phyloP scores from a whole-genome alignment of 1,140 invertebrate genomes.

The Nixonia krombeini region DNA sequence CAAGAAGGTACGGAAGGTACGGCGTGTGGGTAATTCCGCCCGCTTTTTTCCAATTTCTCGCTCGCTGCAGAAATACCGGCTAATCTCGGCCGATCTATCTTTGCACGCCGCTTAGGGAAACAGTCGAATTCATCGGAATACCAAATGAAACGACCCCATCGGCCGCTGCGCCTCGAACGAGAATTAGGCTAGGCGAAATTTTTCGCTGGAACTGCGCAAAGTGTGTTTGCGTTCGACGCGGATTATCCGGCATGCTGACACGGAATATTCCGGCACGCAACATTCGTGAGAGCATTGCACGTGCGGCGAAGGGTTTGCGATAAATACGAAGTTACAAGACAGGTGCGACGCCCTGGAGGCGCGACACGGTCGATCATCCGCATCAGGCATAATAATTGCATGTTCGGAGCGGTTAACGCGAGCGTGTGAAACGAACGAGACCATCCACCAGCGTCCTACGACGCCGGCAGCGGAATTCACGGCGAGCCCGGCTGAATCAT shows the following conservation, averaged over 20 bases:
- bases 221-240: no score
- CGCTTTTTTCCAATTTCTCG: conserved; percentile 1
- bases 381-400: conserved; percentile 32
- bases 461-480: conserved; percentile 36
- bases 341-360: not conserved
- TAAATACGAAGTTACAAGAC: conserved; percentile 15
- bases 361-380: conserved; percentile 31
- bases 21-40: not conserved
- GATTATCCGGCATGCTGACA: no score
- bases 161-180: no score
- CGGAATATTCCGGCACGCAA: not conserved
- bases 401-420: conserved; percentile 21
- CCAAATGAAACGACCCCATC: conserved; percentile 1
- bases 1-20: conserved; percentile 10
- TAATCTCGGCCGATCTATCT: conserved; percentile 6
- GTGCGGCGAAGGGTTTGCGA: conserved; percentile 15
- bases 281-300: conserved; percentile 21
- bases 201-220: no score
- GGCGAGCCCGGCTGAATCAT: conserved; percentile 38
- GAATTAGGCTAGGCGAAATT: no score
- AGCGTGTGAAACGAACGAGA: conserved; percentile 27
- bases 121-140: conserved; percentile 7
- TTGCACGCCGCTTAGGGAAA: conserved; percentile 8
- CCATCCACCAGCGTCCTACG: conserved; percentile 28
- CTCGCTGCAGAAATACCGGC: conserved; percentile 8